Base-by-base conservation (phyloP, 2,888 invertebrate genomes). In the Strigamia crassipes region DNA sequence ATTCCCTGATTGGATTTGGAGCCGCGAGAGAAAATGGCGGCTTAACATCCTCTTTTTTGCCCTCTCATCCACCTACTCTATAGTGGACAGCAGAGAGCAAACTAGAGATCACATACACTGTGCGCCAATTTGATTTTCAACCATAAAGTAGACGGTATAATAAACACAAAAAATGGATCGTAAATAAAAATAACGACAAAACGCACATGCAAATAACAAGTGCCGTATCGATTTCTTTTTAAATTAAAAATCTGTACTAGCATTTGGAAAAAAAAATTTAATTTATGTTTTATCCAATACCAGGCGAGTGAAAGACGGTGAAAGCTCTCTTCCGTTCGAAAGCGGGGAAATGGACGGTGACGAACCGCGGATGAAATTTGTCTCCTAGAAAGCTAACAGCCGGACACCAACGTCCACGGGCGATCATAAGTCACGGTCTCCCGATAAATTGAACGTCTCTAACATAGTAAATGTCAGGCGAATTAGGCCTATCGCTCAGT, bases 401-500 rank as follows among this genome's bases (percentile, higher is more conserved):
- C 56, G 56, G 56, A 56, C 56, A 56, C 56, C 77, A 77, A 38
- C 77, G 77, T 38, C 77, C 77, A 34, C 77, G 77, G 77, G 23
- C 77, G 77, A 77, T 38, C 77, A 27, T 77, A 77, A 77, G 77
- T 77, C 77, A 77, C 34, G 38, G 77, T 34, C 77, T 77, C 77
- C 77, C 77, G 77, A 77, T 77, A 77, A 77, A 77, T 77, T 77
- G 77, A 77, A 77, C 77, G 77, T 31, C 77, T 77, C 34, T 31
- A 77, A 77, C 31, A 77, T 77, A 77, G 79, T 79, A 42, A 79
- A 79, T 42, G 79, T 41, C 79, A 42, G 79, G 41, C 38, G 79
- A 42, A 79, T 79, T 79, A 79, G 79, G 79, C 79, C 79, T 79
- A 79, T 79, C 79, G 79, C 79, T 79, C 79, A 79, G 41, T 38